Evolutionary conservation across 2,797 vertebrate genomes (phyloP).

Genomic region (Pseudochirops cupreus): DNA sequence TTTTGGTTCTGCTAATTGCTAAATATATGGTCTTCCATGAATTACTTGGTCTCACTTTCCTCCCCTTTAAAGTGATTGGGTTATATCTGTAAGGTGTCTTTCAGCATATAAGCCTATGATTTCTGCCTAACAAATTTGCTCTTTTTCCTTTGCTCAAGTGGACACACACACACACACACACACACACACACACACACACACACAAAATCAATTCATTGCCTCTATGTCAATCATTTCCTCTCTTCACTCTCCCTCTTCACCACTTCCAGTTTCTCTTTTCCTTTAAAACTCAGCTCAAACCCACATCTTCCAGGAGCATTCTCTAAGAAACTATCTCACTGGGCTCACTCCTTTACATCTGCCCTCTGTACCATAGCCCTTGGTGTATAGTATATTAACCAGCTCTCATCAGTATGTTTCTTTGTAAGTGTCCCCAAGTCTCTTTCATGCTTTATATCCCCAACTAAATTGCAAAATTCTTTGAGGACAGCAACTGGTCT

Average conservation of each 20-base stretch:
- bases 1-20: background rate
- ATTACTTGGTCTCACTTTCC: background rate
- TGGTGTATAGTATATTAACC: background rate
- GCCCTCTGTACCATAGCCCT: rapidly evolving
- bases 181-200: no score
- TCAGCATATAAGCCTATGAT: background rate
- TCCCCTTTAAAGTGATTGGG: background rate
- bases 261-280: background rate
- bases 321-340: no score
- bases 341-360: no score
- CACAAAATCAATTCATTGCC: background rate
- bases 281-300: background rate
- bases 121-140: background rate
- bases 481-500: slow-evolving; percentile 3
- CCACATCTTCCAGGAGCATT: background rate
- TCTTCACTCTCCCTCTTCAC: background rate
- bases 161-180: no score
- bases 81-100: background rate
- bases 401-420: background rate
- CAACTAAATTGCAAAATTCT: slow-evolving; percentile 14
- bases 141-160: background rate
- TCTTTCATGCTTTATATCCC: background rate
- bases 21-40: background rate
- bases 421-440: background rate
- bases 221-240: background rate